A percentile compares a stretch with the other conserved stretches of the same genome.
These are phyloP conservation scores for Panthera tigris DNA, from an alignment of 2,113 vertebrate species.

Conservation along the genomic window DNA sequence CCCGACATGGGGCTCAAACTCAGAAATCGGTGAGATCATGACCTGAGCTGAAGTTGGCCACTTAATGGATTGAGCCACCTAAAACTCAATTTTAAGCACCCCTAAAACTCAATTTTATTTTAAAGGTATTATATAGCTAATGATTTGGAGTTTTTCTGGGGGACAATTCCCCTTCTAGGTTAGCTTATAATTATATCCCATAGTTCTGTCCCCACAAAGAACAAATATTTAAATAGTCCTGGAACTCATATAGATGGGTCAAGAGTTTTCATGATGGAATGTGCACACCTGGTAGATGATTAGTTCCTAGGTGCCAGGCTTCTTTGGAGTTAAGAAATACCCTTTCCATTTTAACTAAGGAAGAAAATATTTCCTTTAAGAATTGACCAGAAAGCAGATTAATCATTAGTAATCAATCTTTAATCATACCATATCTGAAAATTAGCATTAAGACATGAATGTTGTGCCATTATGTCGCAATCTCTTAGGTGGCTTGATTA, in stretches of 20 bases:
- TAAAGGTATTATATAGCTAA: background rate
- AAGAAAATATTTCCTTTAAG: slow-evolving; percentile 31
- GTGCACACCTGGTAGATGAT: background rate
- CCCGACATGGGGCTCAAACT: too few relatives aligned
- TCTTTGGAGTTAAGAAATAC: slow-evolving; percentile 42
- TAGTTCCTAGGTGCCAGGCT: background rate
- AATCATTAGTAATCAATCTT: slow-evolving; percentile 48
- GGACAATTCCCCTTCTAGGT: background rate
- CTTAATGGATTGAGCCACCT: too few relatives aligned
- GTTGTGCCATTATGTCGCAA: background rate
- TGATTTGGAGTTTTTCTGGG: background rate
- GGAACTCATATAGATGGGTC: background rate
- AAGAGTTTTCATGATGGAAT: background rate
- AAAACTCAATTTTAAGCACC: too few relatives aligned
- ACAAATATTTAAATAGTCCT: background rate
- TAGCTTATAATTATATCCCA: background rate
- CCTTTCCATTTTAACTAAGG: slow-evolving; percentile 31
- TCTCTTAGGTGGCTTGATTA: background rate
- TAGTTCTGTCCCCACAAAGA: slow-evolving; percentile 5
- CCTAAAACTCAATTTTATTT: background rate
- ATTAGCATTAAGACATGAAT: slow-evolving; percentile 18
- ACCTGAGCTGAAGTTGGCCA: too few relatives aligned
- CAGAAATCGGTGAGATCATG: too few relatives aligned
- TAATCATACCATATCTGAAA: background rate
- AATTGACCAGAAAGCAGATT: slow-evolving; percentile 23